Base-by-base conservation (phyloP, 2,888 invertebrate genomes). In the Sialis lutaria region DNA sequence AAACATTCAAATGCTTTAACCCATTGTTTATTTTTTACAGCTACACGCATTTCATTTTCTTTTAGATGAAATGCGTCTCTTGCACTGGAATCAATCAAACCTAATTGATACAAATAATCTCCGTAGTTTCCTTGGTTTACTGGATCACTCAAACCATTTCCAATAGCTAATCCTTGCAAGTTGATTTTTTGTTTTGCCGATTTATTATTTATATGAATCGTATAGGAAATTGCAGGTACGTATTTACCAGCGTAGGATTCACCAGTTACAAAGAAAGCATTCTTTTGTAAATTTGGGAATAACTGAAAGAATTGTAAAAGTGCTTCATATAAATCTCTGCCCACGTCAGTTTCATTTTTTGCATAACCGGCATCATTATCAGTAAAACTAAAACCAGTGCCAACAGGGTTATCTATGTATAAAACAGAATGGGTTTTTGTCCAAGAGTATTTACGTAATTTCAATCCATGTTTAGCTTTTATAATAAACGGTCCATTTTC, bases 331-430 rank as follows among this genome's bases (percentile, higher is more conserved):
- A 93, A 63, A 60, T 93, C 81, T 44, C 75, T 72, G 0, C 84
- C 91, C 1, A 93, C 85, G 59, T 82, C 79, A 0, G 73, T 76
- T 63, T 92, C 82, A 61, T 86, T 81, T 5, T 67, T 75, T 7
- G 84, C 83, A 64, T 84, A 92, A 0, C 92, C 91, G 47, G 64
- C 72, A 13, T 80, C 77, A 47, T 74, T 64, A 4, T 79, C 74
- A 0, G 92, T 90, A 57, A 90, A 92, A 64, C 92, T 92, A 60
- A 82, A 95, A 0, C 93, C 93, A 2, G 90, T 84, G 2, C 91
- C 90, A 1, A 88, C 93, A 0, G 93, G 93, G 63, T 90, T 93
- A 62, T 95, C 93, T 48, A 95, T 83, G 61, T 87, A 95, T 47
- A 95, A 73, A 40, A 93, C 64, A 54, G 82, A 79, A 61, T 87